These are phyloP conservation scores for Nephrotoma guestfalica DNA, from an alignment of 2,888 invertebrate genomes.

Conservation along the genomic window DNA sequence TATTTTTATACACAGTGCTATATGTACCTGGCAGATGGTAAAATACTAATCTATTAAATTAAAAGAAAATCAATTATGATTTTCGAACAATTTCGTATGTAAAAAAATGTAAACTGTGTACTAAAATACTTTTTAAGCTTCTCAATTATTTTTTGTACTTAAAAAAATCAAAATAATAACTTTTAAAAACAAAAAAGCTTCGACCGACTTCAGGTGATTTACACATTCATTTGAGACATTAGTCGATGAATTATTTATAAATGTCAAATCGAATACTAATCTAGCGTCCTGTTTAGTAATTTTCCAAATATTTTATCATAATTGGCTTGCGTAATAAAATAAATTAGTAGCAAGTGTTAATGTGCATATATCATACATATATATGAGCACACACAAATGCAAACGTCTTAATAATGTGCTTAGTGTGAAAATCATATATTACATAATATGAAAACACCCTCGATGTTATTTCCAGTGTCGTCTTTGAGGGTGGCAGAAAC, in stretches of 20 bases:
- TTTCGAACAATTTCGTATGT: not conserved
- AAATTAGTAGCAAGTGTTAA: not conserved
- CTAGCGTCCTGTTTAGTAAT: not conserved
- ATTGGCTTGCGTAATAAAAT: not conserved
- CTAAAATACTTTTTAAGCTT: not conserved
- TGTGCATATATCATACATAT: not conserved
- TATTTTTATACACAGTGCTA: not conserved
- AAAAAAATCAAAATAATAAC: not conserved
- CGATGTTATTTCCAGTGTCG: not conserved
- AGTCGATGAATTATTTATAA: not conserved
- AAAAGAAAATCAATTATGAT: not conserved
- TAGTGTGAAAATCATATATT: not conserved
- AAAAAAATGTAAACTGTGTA: not conserved
- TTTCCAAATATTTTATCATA: not conserved
- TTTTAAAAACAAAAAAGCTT: not conserved
- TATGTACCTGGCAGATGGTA: not conserved
- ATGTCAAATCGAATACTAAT: not conserved
- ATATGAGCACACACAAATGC: not conserved
- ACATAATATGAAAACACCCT: not conserved
- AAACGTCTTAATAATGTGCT: not conserved
- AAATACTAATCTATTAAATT: not conserved
- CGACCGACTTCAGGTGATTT: not conserved
- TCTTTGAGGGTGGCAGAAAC: not conserved
- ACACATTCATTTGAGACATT: not conserved
- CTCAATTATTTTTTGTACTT: not conserved